These are phyloP conservation scores for Phytoseiulus persimilis DNA, from an alignment of 2,888 invertebrate genomes.

Conservation along the genomic window DNA sequence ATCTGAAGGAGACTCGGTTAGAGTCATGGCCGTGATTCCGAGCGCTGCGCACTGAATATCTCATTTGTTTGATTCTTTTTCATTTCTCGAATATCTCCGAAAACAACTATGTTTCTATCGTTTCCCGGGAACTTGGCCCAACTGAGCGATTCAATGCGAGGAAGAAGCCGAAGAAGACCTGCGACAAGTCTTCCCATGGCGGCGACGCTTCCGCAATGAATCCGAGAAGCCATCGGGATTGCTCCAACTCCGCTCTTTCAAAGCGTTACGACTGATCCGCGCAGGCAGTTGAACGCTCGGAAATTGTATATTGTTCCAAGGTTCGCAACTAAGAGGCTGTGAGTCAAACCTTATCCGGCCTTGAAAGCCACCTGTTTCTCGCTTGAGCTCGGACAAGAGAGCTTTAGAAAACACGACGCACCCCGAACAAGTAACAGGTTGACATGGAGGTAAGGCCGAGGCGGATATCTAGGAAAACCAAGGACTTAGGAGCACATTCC, in stretches of 20 bases:
- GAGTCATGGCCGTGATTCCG: not conserved
- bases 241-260: too few species aligned
- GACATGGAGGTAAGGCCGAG: not conserved
- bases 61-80: not conserved
- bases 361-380: not conserved
- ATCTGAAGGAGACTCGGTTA: not conserved
- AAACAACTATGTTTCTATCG: too few species aligned
- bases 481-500: not conserved
- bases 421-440: not conserved
- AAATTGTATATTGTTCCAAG: too few species aligned
- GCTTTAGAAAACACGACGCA: not conserved
- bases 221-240: too few species aligned
- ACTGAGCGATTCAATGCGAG: too few species aligned
- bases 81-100: too few species aligned
- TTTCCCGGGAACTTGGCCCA: too few species aligned
- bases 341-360: not conserved
- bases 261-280: too few species aligned
- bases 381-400: not conserved
- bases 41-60: not conserved
- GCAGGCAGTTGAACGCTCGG: too few species aligned
- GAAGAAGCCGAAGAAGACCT: too few species aligned
- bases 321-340: not conserved
- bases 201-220: too few species aligned
- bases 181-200: too few species aligned
- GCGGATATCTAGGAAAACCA: not conserved